Evolutionary conservation across 1,140 invertebrate species (phyloP).

Genomic region (Drosophila athabasca): DNA sequence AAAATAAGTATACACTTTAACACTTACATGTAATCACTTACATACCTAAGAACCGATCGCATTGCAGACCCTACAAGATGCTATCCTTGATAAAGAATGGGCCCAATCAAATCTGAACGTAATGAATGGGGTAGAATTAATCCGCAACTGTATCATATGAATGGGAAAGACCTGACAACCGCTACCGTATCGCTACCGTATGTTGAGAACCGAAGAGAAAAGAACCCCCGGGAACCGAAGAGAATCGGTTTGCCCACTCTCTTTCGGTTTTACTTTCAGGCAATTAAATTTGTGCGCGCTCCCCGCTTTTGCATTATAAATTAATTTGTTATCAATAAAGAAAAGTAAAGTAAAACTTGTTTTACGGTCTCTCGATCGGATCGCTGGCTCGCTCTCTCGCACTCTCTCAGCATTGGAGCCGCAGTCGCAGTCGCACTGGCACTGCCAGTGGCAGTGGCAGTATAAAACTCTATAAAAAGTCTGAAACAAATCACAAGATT

Average conservation of each 20-base stretch:
- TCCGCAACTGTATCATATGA: background rate
- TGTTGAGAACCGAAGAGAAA: slow-evolving; percentile 2
- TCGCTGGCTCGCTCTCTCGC: slow-evolving; percentile 23
- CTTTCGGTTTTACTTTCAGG: slow-evolving; percentile 2
- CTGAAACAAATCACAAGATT: slow-evolving; percentile 82
- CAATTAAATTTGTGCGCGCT: slow-evolving; percentile 6
- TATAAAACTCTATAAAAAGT: slow-evolving; percentile 78
- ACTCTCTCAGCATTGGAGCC: slow-evolving; percentile 45
- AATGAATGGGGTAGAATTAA: background rate
- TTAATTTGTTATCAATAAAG: slow-evolving; percentile 75
- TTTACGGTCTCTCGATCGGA: slow-evolving; percentile 14
- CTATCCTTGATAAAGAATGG: background rate
- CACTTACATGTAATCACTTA: too few species aligned
- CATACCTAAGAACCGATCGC: slow-evolving; percentile 15
- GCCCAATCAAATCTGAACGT: too few species aligned
- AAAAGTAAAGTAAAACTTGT: slow-evolving; percentile 40
- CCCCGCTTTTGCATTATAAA: slow-evolving; percentile 63
- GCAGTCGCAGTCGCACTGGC: slow-evolving; percentile 36
- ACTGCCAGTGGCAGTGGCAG: slow-evolving; percentile 17
- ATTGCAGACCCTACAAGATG: slow-evolving; percentile 1
- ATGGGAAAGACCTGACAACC: too few species aligned
- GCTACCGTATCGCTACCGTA: slow-evolving; percentile 6
- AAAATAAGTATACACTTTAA: slow-evolving; percentile 7
- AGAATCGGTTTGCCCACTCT: background rate
- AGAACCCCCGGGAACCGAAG: slow-evolving; percentile 7